Percentiles rank a stretch among this genome's conserved stretches.
Evolutionary conservation across 2,888 invertebrate genomes (phyloP).

Genomic region (Scelioninae gen. 2): DNA sequence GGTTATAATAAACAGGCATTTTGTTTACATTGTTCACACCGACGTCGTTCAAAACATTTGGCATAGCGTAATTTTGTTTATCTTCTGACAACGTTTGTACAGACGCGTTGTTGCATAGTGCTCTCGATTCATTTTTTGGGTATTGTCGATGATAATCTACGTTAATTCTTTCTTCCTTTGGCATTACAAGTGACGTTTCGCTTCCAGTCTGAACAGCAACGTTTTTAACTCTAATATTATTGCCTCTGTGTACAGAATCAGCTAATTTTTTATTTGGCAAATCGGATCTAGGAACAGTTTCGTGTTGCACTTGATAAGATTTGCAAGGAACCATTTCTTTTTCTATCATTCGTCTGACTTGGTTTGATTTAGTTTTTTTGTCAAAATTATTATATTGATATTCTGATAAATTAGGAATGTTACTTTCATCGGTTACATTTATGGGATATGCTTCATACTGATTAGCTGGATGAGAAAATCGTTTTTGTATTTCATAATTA

Average conservation of each 20-base stretch:
- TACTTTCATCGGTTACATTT: slow-evolving; percentile 25
- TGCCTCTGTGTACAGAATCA: slow-evolving; percentile 6
- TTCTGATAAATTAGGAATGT: slow-evolving; percentile 27
- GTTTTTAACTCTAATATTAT: slow-evolving; percentile 53
- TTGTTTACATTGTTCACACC: slow-evolving; percentile 23
- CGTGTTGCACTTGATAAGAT: slow-evolving; percentile 33
- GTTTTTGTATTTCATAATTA: slow-evolving; percentile 46
- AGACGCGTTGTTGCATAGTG: slow-evolving; percentile 62
- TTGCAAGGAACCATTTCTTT: slow-evolving; percentile 22
- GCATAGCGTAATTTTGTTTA: slow-evolving; percentile 30
- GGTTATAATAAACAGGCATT: slow-evolving; percentile 39
- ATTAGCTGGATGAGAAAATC: slow-evolving; percentile 41
- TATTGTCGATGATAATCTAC: slow-evolving; percentile 48
- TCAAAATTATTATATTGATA: slow-evolving; percentile 31
- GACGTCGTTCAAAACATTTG: slow-evolving; percentile 36
- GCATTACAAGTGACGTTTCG: slow-evolving; percentile 23
- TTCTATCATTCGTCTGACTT: slow-evolving; percentile 23
- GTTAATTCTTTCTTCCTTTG: slow-evolving; percentile 38
- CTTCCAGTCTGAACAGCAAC: slow-evolving; percentile 62
- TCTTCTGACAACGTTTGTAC: slow-evolving; percentile 61
- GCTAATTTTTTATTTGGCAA: slow-evolving; percentile 10
- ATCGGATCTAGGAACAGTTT: slow-evolving; percentile 23
- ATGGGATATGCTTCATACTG: slow-evolving; percentile 49
- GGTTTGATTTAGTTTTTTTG: slow-evolving; percentile 43
- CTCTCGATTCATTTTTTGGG: slow-evolving; percentile 47